phyloP scores from a whole-genome alignment of 2,113 vertebrate genomes.

The Dipodomys ordii region DNA sequence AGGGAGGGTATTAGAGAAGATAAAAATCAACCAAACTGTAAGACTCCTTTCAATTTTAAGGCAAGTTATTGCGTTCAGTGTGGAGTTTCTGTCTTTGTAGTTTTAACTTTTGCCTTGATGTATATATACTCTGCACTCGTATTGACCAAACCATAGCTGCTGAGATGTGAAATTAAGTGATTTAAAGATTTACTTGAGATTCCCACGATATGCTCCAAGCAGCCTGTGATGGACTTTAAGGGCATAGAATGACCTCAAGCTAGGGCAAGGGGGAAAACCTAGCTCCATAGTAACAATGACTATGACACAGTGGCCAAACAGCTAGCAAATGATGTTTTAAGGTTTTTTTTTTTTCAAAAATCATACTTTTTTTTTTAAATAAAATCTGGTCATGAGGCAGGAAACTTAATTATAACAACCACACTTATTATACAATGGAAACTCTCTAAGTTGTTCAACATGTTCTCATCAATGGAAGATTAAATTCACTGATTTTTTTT shows the following conservation, averaged over 20 bases:
- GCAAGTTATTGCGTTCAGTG: constrained; percentile 56
- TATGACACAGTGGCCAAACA: constrained; percentile 34
- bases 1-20: constrained; percentile 33
- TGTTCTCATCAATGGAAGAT: constrained; percentile 59
- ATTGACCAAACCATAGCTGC: constrained; percentile 67
- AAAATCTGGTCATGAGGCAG: constrained; percentile 44
- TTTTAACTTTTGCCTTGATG: constrained; percentile 72
- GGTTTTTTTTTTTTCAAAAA: neutral
- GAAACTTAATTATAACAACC: constrained; percentile 4
- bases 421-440: constrained; percentile 48
- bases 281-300: constrained; percentile 56
- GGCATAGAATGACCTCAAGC: constrained; percentile 71
- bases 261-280: neutral
- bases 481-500: constrained; percentile 37
- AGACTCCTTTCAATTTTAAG: neutral
- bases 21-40: constrained; percentile 21
- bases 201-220: constrained; percentile 65
- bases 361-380: constrained; percentile 14
- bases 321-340: constrained; percentile 27
- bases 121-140: constrained; percentile 56
- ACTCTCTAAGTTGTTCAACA: constrained; percentile 45
- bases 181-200: constrained; percentile 77
- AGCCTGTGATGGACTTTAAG: constrained; percentile 61
- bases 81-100: constrained; percentile 63
- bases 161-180: constrained; percentile 77